A percentile compares a stretch with the other conserved stretches of the same genome.
These are phyloP conservation scores for Drosophila nebulosa DNA, from an alignment of 1,140 invertebrate genomes.

Conservation along the genomic window DNA sequence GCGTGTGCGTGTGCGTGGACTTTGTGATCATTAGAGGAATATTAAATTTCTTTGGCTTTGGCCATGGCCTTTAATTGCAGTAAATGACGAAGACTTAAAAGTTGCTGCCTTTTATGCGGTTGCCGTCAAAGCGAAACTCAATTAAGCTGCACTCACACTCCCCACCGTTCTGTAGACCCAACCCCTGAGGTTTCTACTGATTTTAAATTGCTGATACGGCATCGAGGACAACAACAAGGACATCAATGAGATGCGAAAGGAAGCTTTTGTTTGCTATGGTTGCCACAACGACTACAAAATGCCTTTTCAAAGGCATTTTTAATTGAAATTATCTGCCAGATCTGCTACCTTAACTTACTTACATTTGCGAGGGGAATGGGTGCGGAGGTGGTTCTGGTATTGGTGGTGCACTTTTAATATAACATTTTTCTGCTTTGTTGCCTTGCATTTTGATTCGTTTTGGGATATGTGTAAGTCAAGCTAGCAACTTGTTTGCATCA, in stretches of 20 bases:
- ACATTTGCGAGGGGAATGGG: neutral
- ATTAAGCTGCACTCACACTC: constrained; percentile 58
- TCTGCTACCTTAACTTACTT: constrained; percentile 48
- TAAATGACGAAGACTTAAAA: constrained; percentile 75
- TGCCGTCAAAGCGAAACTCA: constrained; percentile 78
- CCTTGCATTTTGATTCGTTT: constrained; percentile 36
- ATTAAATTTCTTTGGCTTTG: constrained; percentile 62
- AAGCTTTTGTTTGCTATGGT: constrained; percentile 46
- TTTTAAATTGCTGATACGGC: constrained; percentile 76
- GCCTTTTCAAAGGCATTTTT: constrained; percentile 72
- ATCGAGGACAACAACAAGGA: constrained; percentile 55
- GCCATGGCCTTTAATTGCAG: constrained; percentile 62
- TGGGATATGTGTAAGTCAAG: constrained; percentile 24
- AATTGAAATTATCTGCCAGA: constrained; percentile 71
- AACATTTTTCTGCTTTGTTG: constrained; percentile 67
- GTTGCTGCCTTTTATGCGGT: constrained; percentile 74
- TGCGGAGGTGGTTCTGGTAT: neutral
- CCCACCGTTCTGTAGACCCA: neutral
- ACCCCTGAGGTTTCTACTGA: constrained; percentile 18
- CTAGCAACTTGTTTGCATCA: constrained; percentile 61
- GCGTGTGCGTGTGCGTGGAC: constrained; percentile 4
- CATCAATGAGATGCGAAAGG: constrained; percentile 55
- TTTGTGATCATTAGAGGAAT: constrained; percentile 64
- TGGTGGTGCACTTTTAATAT: constrained; percentile 28
- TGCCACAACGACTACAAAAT: constrained; percentile 57